Base-by-base conservation (phyloP, 2,888 invertebrate species). In the Phania funesta region DNA sequence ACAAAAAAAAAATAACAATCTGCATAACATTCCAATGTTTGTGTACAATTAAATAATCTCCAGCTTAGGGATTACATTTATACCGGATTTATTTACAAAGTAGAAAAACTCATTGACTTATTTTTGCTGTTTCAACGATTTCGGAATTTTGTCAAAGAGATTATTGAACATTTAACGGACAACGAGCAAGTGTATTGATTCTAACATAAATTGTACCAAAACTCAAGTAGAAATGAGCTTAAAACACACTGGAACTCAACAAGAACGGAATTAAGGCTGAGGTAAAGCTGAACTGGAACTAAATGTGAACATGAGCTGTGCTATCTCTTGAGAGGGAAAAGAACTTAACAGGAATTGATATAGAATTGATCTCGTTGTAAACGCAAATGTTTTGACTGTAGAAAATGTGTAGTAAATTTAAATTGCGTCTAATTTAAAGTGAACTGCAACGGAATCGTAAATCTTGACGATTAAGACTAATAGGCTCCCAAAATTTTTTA, bases 31-130 rank as follows among this genome's bases (percentile, higher is more conserved):
- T 50, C 20, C 29, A 60, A 46, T 60, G 75, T 52, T 60, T 67
- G 32, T 60, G 50, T 41, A 44, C 13, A 50, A 58, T 50, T 38
- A 58, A 18, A 50, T 76, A 76, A 67, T 76, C 56, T 22, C 13
- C 26, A 60, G 75, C 58, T 76, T 67, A 76, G 32, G 41, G 50
- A 67, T 76, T 60, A 67, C 50, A 67, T 44, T 41, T 50, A n/a
- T 11, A 58, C 16, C 20, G 41, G 48, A 50, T 67, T 67, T 75
- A 22, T 38, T 65, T 75, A 38, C 11, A 22, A 22, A 29, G n/a
- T 13, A 20, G 8, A 62, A 60, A 60, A 52, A 35, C 44, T 35
- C 35, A 71, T 38, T n/a, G 20, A 24, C 24, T 60, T 50, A 35
- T 11, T 29, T 26, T 38, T 50, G 22, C 18, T 24, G 0, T 46